Evolutionary conservation across 2,113 vertebrate species (phyloP).

Genomic region (Pogonocichla stellata): DNA sequence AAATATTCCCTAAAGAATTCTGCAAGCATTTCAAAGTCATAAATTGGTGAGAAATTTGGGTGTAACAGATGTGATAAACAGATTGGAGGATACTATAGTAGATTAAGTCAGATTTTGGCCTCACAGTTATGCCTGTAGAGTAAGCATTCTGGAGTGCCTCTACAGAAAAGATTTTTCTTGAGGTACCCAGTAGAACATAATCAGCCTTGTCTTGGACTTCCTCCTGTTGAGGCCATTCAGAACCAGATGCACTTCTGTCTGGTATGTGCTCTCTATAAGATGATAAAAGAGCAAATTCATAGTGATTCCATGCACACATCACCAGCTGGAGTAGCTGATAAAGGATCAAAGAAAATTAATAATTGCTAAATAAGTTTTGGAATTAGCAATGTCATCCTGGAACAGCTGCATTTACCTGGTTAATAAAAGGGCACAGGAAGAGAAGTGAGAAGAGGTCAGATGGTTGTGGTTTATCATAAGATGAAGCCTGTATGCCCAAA

Average conservation of each 20-base stretch:
- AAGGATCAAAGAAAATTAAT: neutral
- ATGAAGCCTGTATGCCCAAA: neutral
- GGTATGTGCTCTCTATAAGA: neutral
- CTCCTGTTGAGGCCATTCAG: neutral
- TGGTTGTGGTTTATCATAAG: neutral
- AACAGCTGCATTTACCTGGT: neutral
- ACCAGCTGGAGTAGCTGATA: neutral
- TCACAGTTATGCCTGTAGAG: neutral
- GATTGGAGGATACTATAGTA: neutral
- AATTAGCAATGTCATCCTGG: neutral
- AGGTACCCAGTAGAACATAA: neutral
- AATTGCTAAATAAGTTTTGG: neutral
- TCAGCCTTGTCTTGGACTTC: neutral
- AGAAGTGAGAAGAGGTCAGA: neutral
- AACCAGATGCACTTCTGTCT: neutral
- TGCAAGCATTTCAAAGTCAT: neutral
- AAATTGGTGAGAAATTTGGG: neutral
- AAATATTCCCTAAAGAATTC: neutral
- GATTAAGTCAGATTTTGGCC: neutral
- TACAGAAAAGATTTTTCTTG: neutral
- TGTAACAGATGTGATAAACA: neutral
- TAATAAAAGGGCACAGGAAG: neutral
- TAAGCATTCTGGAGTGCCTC: neutral
- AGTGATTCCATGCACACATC: neutral
- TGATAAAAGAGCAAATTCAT: neutral